Percentiles rank a stretch among this genome's conserved stretches.
Evolutionary conservation across 1,140 invertebrate genomes (phyloP).

Genomic region (Brachionus angularis): DNA sequence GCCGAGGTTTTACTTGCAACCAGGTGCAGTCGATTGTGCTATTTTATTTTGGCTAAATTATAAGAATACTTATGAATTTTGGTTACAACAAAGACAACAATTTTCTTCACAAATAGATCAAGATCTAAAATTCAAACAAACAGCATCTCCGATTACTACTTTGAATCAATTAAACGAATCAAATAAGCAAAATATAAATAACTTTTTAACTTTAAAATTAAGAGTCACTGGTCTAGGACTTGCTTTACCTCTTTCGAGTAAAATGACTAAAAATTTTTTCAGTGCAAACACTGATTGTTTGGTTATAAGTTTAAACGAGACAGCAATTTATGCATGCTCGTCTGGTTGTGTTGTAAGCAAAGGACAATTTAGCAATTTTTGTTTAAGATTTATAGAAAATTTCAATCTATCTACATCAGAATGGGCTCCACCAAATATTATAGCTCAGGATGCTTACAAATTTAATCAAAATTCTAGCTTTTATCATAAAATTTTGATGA

Average conservation of each 20-base stretch:
- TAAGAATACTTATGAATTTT: slow-evolving; percentile 96
- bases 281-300: slow-evolving; percentile 57
- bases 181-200: neutral
- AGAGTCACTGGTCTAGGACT: slow-evolving; percentile 37
- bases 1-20: slow-evolving; percentile 88
- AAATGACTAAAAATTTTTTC: neutral
- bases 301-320: slow-evolving; percentile 86
- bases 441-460: slow-evolving; percentile 52
- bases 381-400: slow-evolving; percentile 87
- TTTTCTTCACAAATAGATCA: neutral
- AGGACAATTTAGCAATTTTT: slow-evolving; percentile 74
- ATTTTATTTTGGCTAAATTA: slow-evolving; percentile 97
- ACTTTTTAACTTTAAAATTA: slow-evolving; percentile 36
- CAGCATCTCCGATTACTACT: neutral
- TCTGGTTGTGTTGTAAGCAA: slow-evolving; percentile 75
- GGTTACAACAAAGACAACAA: slow-evolving; percentile 78
- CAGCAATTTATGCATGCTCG: slow-evolving; percentile 82
- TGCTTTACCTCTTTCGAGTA: neutral
- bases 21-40: slow-evolving; percentile 83
- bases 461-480: neutral
- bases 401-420: slow-evolving; percentile 92
- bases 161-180: neutral
- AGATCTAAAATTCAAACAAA: neutral
- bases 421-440: slow-evolving; percentile 73
- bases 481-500: slow-evolving; percentile 76